Evolutionary conservation across 2,113 vertebrate species (phyloP), one percentile per base, ranked within the genome.

Genomic region (Bufo gargarizans): DNA sequence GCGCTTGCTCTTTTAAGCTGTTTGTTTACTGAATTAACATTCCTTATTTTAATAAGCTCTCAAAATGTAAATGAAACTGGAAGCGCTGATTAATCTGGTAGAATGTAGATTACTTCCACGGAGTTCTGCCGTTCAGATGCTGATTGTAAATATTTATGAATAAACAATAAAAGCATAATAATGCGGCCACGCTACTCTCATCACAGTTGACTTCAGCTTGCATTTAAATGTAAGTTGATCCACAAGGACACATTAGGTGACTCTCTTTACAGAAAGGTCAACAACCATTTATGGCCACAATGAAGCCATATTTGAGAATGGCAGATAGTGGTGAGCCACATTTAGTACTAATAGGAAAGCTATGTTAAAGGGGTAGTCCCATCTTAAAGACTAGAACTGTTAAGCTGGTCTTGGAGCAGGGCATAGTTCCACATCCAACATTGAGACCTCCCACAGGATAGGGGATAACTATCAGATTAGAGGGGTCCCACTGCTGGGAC

Each of bases 41-140:
- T 94, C 92, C 94, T 95, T 95, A 95, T 94, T 93, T 93, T 95
- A 96, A 96, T 94, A 93, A 95, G 94, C 93, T 93, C 93, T 95
- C 94, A 93, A 94, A 93, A 95, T 96, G 94, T 95, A 95, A 95
- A 96, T 96, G 95, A 95, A 95, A 95, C 92, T 93, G 84, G 72
- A n/a, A 77, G 53, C 19, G 11, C 43, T 86, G 43, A 77, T 77
- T 85, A 74, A 74, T 76, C 55, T 77, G 55, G 20, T n/a, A 86
- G 13, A 85, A 85, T 85, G 69, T 76, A 84, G 47, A 33, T 84
- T 55, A 55, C 67, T 8, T 43, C 11, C 14, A 50, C 8, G 6
- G 47, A 69, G 33, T 69, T 71, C 69, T 55, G 49, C 20, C 65
- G 17, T 50, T 67, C 59, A 65, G 43, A 20, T 22, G n/a, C 20